Evolutionary conservation across 2,888 invertebrate species (phyloP), one percentile per base, ranked within the genome.

Genomic region (Phaedon cochleariae): DNA sequence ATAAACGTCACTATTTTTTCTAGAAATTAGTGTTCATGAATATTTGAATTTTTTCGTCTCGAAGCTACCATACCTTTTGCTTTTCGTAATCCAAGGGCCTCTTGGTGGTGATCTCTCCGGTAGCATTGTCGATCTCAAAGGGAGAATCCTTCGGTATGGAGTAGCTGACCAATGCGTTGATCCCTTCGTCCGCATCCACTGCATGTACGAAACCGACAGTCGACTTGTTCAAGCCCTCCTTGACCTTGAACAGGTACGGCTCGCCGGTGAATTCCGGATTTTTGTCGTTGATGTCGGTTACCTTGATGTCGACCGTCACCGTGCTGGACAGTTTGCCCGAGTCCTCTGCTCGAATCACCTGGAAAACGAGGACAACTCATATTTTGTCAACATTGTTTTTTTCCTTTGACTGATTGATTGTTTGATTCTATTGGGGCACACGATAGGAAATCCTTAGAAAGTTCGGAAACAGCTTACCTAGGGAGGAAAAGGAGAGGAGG

Each of bases 211-310:
- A 88, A 1, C 96, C 72, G 10, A 74, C 73, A 7, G 70, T 68
- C 0, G 71, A 70, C 51, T 49, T 69, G 46, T 73, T 72, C 22
- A 75, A 48, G 37, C 76, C 94, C 85, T 95, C 94, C 80, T 91
- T 90, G 0, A 94, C 92, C n/a, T 88, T 85, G 82, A 96, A 96
- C 45, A 88, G 85, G 76, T 96, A 96, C 0, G 94, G 93, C 69
- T 92, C 86, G 18, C 87, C 88, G n/a, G 92, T 89, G 77, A 96
- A 96, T 78, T 92, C 93, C 0, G 96, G 96, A 81, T 95, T 95
- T 77, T 95, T 94, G 78, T 96, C 96, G 79, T 96, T 96, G 68
- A 95, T 94, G 76, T 96, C 96, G 0, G 94, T 94, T 1, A 96
- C 93, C 79, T 92, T 92, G 62, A 96, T 92, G 76, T 95, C 94